phyloP scores from a whole-genome alignment of 2,888 invertebrate species.

The Falcaria lacertinaria region DNA sequence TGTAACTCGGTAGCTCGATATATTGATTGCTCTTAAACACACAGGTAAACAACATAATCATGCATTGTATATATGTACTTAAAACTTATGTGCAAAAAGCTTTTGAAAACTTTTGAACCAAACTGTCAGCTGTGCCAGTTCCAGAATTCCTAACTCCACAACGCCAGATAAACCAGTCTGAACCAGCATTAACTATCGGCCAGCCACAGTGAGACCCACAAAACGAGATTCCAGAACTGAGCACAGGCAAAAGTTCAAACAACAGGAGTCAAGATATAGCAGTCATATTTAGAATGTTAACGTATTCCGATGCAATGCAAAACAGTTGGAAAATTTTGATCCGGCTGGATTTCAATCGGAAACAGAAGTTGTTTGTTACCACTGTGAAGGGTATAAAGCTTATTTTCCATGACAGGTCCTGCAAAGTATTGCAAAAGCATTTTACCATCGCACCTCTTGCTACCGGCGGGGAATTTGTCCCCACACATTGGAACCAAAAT shows the following conservation, averaged over 20 bases:
- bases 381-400: conserved; percentile 9
- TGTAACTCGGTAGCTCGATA: no score
- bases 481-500: no score
- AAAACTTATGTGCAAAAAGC: no score
- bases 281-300: conserved; percentile 51
- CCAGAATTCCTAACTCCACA: conserved; percentile 21
- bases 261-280: conserved; percentile 22
- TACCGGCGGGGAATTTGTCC: no score
- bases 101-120: background rate
- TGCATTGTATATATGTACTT: no score
- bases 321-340: conserved; percentile 47
- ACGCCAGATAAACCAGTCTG: conserved; percentile 17
- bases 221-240: conserved; percentile 6
- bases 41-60: no score
- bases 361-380: conserved; percentile 8
- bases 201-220: conserved; percentile 28
- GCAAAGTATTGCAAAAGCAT: no score
- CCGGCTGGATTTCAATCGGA: conserved; percentile 17
- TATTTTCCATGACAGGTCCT: no score
- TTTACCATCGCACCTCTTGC: no score
- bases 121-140: conserved; percentile 11
- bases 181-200: conserved; percentile 37
- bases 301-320: conserved; percentile 41
- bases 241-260: conserved; percentile 4
- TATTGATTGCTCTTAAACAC: no score